Evolutionary conservation across 2,797 vertebrate genomes (phyloP), one percentile per base, ranked within the genome.

Genomic region (Malurus leucopterus): DNA sequence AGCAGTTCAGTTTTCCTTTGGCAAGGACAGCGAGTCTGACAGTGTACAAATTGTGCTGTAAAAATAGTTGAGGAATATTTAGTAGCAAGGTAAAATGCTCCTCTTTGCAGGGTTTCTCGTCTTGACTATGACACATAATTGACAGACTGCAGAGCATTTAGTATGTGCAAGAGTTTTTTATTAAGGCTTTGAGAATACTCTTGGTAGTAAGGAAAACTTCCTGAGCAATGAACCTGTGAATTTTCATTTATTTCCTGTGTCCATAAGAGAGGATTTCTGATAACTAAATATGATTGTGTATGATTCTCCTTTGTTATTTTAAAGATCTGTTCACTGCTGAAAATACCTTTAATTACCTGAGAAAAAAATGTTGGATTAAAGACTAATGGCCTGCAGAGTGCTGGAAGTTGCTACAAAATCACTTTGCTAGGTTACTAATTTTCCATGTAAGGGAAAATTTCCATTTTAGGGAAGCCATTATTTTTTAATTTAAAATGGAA

Each of bases 401-500:
- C 58, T 91, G 61, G 19, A 75, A 76, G 71, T 53, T 70, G 62
- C 72, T 76, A n/a, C 75, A 81, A 80, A 91, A 86, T 72, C 38
- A 9, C 30, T 93, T 91, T 76, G 5, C 46, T 94, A 36, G 54
- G 40, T 88, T 93, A 87, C 92, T 96, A 57, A 75, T 86, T 92
- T 90, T 81, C 50, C 36, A 57, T 69, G 46, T 84, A 51, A 74
- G 36, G 36, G 36, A 36, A 36, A 36, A 36, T 36, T 36, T 36
- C 36, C 65, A 61, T 58, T 81, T 55, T 85, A 58, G 59, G 49
- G 71, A 87, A 92, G 64, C 86, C 36, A 62, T 93, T 95, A n/a
- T 59, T 70, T 91, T 93, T 91, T 84, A 82, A 87, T 94, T 94
- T 93, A 38, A 30, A 75, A 46, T 84, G 50, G 77, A 93, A 86